Evolutionary conservation across 2,797 vertebrate genomes (phyloP).

Genomic region (Peromyscus melanophrys): DNA sequence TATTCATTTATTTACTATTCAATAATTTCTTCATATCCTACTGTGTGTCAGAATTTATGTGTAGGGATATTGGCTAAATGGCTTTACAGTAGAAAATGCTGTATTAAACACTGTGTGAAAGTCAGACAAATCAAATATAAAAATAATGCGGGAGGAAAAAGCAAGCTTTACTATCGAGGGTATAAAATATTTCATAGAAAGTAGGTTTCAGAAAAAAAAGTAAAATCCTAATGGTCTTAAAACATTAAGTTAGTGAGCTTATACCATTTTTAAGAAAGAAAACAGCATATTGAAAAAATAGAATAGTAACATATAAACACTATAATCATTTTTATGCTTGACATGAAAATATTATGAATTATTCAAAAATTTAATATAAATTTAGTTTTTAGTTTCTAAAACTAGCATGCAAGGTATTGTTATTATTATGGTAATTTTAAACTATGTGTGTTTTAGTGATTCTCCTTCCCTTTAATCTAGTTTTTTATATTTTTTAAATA

Average conservation of each 20-base stretch:
- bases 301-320: not conserved
- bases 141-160: not conserved
- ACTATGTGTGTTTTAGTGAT: not conserved
- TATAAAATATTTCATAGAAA: slow-evolving; percentile 14
- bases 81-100: not conserved
- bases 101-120: not conserved
- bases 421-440: not conserved
- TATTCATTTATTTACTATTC: not conserved
- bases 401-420: not conserved
- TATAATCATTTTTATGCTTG: not conserved
- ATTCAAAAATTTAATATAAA: not conserved
- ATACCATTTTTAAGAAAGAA: not conserved
- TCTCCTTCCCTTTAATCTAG: not conserved
- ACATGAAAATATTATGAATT: slow-evolving; percentile 16
- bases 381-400: not conserved
- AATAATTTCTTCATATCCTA: not conserved
- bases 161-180: not conserved
- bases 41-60: not conserved
- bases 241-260: not conserved
- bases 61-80: not conserved
- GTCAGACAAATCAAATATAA: not conserved
- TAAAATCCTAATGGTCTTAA: not conserved
- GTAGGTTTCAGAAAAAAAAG: not conserved
- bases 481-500: not conserved
- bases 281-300: slow-evolving; percentile 22